These are phyloP conservation scores for Subacronicta megacephala DNA, from an alignment of 2,888 invertebrate species.

Conservation along the genomic window DNA sequence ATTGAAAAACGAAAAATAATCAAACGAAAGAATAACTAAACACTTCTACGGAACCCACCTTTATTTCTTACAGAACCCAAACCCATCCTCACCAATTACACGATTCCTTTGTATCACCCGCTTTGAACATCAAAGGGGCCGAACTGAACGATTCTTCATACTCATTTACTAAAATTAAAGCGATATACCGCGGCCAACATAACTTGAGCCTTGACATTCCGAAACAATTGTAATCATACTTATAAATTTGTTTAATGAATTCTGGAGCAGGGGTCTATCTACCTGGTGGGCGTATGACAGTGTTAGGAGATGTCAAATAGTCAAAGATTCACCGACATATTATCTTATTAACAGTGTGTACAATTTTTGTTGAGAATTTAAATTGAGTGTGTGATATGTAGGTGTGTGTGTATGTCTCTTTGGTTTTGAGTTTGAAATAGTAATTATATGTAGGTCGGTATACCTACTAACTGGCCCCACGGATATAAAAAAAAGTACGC, in stretches of 20 bases:
- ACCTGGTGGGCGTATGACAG: conserved; percentile 58
- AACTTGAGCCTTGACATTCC: conserved; percentile 55
- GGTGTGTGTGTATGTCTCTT: conserved; percentile 41
- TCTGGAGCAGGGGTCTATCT: conserved; percentile 62
- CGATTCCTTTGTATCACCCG: conserved; percentile 75
- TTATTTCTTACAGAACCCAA: conserved; percentile 59
- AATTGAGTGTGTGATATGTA: conserved; percentile 43
- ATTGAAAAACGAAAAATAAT: too few relatives aligned
- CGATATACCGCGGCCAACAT: conserved; percentile 64
- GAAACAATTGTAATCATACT: neutral
- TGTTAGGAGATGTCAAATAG: conserved; percentile 77
- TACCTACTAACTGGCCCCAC: too few relatives aligned
- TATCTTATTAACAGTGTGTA: conserved; percentile 75
- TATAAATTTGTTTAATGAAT: neutral
- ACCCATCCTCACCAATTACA: conserved; percentile 73
- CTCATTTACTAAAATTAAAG: conserved; percentile 80
- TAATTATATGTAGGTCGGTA: too few relatives aligned
- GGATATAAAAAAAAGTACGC: too few relatives aligned
- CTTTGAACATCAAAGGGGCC: conserved; percentile 79
- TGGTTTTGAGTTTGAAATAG: conserved; percentile 10
- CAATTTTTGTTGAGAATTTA: conserved; percentile 50
- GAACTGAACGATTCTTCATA: conserved; percentile 86
- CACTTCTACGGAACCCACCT: conserved; percentile 52
- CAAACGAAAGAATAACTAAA: neutral
- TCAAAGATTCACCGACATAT: conserved; percentile 83